Conservation (phyloP, 2,888 invertebrate genomes). For the Anthoptus insignis region DNA sequence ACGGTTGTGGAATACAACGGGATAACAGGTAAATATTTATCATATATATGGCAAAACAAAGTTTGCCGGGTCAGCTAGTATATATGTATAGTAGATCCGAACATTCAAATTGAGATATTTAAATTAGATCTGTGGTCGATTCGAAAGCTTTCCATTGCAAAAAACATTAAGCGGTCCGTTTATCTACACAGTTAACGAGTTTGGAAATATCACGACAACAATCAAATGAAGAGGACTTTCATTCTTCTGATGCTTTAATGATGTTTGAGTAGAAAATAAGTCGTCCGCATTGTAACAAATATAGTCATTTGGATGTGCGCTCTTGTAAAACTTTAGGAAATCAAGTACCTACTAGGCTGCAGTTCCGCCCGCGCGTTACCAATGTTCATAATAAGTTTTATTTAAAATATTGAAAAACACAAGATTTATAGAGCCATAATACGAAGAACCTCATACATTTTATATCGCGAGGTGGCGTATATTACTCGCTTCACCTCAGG, state of each 20-base stretch:
- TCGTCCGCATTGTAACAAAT: slow-evolving; percentile 11
- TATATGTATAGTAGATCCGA: not conserved
- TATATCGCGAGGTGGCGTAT: too few relatives aligned
- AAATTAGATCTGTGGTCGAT: slow-evolving; percentile 5
- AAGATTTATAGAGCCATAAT: too few relatives aligned
- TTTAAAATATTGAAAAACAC: too few relatives aligned
- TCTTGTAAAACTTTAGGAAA: too few relatives aligned
- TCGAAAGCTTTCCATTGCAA: slow-evolving; percentile 29
- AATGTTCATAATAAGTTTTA: too few relatives aligned
- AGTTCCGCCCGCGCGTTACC: too few relatives aligned
- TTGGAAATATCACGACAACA: slow-evolving; percentile 53
- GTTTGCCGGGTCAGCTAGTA: too few relatives aligned
- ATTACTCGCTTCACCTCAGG: too few relatives aligned
- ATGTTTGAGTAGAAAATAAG: slow-evolving; percentile 45
- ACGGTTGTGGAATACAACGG: too few relatives aligned
- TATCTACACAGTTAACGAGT: slow-evolving; percentile 49
- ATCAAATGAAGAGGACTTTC: slow-evolving; percentile 61
- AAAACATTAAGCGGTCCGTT: slow-evolving; percentile 35
- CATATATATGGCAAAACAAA: too few relatives aligned
- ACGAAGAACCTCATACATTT: too few relatives aligned
- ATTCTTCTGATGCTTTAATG: slow-evolving; percentile 58
- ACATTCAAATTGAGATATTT: slow-evolving; percentile 15
- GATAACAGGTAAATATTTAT: too few relatives aligned
- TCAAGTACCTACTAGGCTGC: not conserved
- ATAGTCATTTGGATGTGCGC: not conserved